Conservation (phyloP, 2,113 vertebrate genomes). For the Eupsittula cactorum region DNA sequence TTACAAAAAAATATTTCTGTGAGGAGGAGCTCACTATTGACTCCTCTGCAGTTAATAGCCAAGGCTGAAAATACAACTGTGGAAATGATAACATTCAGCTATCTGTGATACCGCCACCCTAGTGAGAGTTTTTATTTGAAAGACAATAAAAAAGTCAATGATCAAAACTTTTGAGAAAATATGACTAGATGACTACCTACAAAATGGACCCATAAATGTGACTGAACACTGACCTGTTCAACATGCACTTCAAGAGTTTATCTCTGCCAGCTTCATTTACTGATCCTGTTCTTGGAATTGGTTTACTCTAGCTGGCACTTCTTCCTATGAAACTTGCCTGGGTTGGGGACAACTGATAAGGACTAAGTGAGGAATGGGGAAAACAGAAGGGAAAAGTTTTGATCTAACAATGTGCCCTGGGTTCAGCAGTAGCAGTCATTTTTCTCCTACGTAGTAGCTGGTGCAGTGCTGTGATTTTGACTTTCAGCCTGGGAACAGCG, state of each 20-base stretch:
- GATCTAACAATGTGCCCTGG: background rate
- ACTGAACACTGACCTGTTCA: background rate
- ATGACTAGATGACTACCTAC: background rate
- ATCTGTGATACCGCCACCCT: background rate
- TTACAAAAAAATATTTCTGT: background rate
- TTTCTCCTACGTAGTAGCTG: background rate
- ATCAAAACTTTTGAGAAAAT: background rate
- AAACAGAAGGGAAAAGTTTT: background rate
- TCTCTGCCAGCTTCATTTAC: background rate
- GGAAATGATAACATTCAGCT: background rate
- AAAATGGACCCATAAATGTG: fast-evolving
- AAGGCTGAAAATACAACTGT: background rate
- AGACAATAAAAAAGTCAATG: background rate
- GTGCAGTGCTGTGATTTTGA: background rate
- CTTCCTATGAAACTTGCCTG: background rate
- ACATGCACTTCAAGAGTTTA: background rate
- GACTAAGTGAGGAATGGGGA: background rate
- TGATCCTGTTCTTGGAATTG: background rate
- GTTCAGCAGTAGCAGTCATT: background rate
- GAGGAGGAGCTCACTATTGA: background rate
- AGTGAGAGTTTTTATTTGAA: background rate
- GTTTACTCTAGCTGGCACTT: background rate
- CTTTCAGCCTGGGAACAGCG: background rate
- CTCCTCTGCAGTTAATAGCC: background rate
- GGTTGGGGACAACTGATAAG: background rate